Percentiles rank a stretch among this genome's conserved stretches.
phyloP scores from a whole-genome alignment of 1,140 invertebrate genomes.

The Psix sp. region DNA sequence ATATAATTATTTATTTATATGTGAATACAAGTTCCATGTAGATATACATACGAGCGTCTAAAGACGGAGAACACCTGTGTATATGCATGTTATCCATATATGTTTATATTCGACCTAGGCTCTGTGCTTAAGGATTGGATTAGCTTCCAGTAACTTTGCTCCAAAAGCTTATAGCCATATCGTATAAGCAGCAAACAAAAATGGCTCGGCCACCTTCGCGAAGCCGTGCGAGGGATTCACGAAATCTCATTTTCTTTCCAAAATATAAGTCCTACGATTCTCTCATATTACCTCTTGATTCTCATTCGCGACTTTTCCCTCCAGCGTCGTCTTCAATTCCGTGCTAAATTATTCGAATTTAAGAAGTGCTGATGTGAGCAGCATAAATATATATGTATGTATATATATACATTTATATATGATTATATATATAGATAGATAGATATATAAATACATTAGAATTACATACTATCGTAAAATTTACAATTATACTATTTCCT shows the following conservation, averaged over 20 bases:
- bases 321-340: constrained; percentile 10
- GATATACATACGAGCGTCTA: constrained; percentile 19
- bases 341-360: constrained; percentile 19
- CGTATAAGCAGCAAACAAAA: constrained; percentile 71
- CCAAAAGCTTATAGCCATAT: constrained; percentile 69
- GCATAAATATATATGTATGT: background rate
- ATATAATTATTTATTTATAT: constrained; percentile 49
- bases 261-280: constrained; percentile 58
- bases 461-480: too few species aligned
- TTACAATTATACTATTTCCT: too few species aligned
- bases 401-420: too few species aligned
- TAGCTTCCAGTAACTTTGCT: constrained; percentile 70
- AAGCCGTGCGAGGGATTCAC: constrained; percentile 61
- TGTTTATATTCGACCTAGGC: constrained; percentile 45
- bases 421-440: too few species aligned
- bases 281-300: constrained; percentile 57
- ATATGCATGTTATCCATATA: constrained; percentile 46
- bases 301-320: constrained; percentile 52
- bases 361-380: constrained; percentile 17
- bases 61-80: constrained; percentile 28
- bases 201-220: constrained; percentile 65
- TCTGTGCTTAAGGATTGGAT: constrained; percentile 72
- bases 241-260: constrained; percentile 60
- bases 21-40: constrained; percentile 18
- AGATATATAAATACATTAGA: too few species aligned